phyloP scores from a whole-genome alignment of 2,113 vertebrate species.

The Pollachius pollachius region DNA sequence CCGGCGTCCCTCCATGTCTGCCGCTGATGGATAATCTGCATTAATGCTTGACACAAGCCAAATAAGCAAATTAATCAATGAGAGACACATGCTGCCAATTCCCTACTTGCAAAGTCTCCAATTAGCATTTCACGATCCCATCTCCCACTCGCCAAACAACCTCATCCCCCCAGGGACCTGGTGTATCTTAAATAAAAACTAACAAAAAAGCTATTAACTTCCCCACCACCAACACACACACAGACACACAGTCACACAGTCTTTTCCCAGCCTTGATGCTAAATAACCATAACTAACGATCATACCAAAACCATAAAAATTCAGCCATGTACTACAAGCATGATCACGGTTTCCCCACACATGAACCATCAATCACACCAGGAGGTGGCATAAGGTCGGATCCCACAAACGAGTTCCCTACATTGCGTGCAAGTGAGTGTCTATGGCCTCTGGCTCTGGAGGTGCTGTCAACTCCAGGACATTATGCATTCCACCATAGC shows the following conservation, averaged over 20 bases:
- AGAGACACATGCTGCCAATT: constrained; percentile 12
- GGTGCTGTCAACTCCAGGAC: constrained; percentile 29
- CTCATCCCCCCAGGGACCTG: not conserved
- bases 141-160: constrained; percentile 6
- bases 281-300: too few species aligned
- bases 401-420: not conserved
- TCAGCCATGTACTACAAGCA: too few species aligned
- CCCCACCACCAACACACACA: too few species aligned
- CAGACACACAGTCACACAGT: too few species aligned
- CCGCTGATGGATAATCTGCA: constrained; percentile 20
- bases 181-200: constrained; percentile 9
- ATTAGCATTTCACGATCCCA: constrained; percentile 15
- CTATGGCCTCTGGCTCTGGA: constrained; percentile 50
- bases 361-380: too few species aligned
- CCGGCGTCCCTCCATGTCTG: not conserved
- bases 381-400: too few species aligned
- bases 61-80: constrained; percentile 13
- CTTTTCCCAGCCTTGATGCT: too few species aligned
- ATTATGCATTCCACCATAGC: constrained; percentile 34
- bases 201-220: constrained; percentile 3
- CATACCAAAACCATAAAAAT: too few species aligned
- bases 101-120: not conserved
- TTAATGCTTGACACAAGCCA: constrained; percentile 14
- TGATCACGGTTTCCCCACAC: too few species aligned
- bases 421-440: constrained; percentile 25